A percentile compares a stretch with the other conserved stretches of the same genome.
Conservation (phyloP, 2,797 vertebrate species). For the Semotilus atromaculatus region DNA sequence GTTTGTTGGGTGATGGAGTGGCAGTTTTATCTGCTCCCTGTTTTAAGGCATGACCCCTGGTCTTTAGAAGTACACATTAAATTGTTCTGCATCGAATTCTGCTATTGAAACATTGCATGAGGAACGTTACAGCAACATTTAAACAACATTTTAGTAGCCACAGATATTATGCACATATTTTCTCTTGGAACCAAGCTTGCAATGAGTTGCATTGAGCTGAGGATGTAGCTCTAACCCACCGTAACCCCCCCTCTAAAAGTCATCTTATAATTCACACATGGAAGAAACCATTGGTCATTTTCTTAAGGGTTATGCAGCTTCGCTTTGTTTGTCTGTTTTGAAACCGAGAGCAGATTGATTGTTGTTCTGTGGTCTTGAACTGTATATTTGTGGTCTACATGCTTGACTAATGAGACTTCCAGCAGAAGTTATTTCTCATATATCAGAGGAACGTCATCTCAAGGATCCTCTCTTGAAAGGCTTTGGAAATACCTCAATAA, state of each 20-base stretch:
- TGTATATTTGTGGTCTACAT: constrained; percentile 34
- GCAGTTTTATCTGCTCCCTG: neutral
- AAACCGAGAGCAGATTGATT: constrained; percentile 8
- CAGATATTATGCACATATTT: too few species aligned
- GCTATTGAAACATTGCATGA: neutral
- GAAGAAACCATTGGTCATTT: constrained; percentile 1
- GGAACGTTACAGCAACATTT: neutral
- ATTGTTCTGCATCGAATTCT: neutral
- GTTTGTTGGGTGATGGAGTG: neutral
- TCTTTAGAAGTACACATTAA: too few species aligned
- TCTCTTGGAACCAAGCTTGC: neutral
- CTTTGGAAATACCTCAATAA: constrained; percentile 53
- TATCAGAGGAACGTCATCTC: constrained; percentile 59
- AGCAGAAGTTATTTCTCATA: constrained; percentile 46
- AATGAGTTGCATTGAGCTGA: neutral
- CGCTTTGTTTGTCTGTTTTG: constrained; percentile 9
- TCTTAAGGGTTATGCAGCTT: neutral
- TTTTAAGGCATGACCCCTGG: too few species aligned
- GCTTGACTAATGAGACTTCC: constrained; percentile 34
- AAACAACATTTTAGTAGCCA: neutral
- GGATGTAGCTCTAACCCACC: too few species aligned
- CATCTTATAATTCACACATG: neutral
- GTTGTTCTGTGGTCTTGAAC: constrained; percentile 24
- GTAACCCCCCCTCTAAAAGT: neutral
- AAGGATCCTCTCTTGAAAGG: constrained; percentile 47